Evolutionary conservation across 2,797 vertebrate genomes (phyloP), one percentile per base, ranked within the genome.

Genomic region (Rhodeus uyekii): DNA sequence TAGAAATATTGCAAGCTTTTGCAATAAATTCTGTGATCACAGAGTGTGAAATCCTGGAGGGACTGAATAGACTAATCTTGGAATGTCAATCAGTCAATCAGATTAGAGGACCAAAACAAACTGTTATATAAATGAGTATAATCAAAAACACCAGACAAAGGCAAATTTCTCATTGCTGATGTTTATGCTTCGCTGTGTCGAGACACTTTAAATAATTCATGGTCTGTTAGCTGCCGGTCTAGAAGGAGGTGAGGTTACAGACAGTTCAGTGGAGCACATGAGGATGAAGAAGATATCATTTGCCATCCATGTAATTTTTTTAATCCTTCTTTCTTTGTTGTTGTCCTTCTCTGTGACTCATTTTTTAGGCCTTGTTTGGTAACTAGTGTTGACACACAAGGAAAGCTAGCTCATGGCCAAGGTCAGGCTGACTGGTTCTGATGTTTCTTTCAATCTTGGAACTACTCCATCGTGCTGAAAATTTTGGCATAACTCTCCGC

Each of bases 191-290:
- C 9, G 19, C 74, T 73, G 53, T 74, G 76, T 39, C 48, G 10
- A 64, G 27, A 24, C 75, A 82, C 55, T 61, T 83, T 55, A 73
- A 76, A 78, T n/a, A 60, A 65, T 76, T 55, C 42, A 78, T 86
- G 80, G 38, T 53, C 42, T 81, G 64, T 16, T 48, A 63, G 50
- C 27, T 29, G 34, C 27, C n/a, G 2, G 29, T 24, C 73, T 85
- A 61, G 78, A 50, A 84, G 29, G 67, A 83, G 80, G 29, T 0
- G 77, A 80, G 88, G 84, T 90, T 81, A 68, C 48, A 86, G 82
- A 86, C 83, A 83, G 88, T 89, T 87, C 80, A 89, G 82, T 74
- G 44, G 82, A 80, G 32, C 76, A 42, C 32, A 53, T 36, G 55
- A 79, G 76, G 82, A 84, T 84, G 73, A 77, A 48, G 81, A 48